Base-by-base conservation (phyloP, 2,113 vertebrate genomes). In the Anser brachyrhynchus region DNA sequence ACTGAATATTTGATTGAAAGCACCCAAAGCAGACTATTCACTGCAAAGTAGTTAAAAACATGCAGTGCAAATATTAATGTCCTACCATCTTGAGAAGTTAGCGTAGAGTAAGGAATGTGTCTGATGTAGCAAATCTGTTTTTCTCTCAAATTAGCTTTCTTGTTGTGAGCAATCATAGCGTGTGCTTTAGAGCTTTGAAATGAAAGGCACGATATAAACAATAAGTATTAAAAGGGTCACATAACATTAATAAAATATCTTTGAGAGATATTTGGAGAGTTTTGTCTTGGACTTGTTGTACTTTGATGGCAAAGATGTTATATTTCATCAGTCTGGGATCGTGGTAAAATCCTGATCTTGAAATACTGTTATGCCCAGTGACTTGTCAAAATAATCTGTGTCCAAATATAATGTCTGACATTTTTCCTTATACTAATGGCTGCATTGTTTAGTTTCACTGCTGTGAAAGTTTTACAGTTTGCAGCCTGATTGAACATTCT, bases 1-100 rank as follows among this genome's bases (percentile, higher is more conserved):
- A 86, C 44, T 94, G 94, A 87, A 74, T 87, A 72, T 81, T 49
- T 43, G 84, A 64, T 72, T 81, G 89, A 93, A 93, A 93, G 35
- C 39, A 81, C 84, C 35, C 13, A 55, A 90, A 86, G 28, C 65
- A 90, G 52, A 28, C 41, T 75, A 35, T 95, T 90, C 78, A 89
- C 73, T 84, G 46, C 65, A 59, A 81, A 91, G 49, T 81, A 64
- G 46, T 81, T 90, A 59, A 71, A 93, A 81, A 89, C 71, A 33
- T 61, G 28, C 57, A 49, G 29, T 41, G 26, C 25, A 72, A 76
- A 37, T 88, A 92, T 44, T 85, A 65, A 81, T 87, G 46, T 70
- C 31, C 10, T 46, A n/a, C 77, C 46, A 35, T 64, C n/a, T 72
- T 69, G 33, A 77, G 44, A 59, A 84, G 33, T 64, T 87, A 58